Base-by-base conservation (phyloP, 2,113 vertebrate species). In the Bubo bubo region DNA sequence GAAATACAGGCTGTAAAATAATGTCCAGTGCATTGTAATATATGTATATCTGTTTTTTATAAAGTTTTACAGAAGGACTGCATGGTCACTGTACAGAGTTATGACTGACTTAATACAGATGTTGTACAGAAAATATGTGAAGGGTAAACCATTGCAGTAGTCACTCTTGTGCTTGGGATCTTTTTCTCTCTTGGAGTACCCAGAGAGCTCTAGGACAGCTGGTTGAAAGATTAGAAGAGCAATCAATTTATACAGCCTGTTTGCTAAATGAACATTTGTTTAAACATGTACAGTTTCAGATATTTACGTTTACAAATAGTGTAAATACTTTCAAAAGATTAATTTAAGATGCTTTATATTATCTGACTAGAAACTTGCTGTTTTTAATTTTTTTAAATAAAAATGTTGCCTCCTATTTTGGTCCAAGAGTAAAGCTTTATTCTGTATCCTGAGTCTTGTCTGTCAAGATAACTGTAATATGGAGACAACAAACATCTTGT, bases 311-410 rank as follows among this genome's bases (percentile, higher is more conserved):
- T 98, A 98, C 93, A 98, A 91, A 98, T 96, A 96, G 63, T 99
- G 98, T 98, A 98, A 88, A 98, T 98, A 98, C 90, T 97, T 97
- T 97, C 94, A 96, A 73, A 96, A 96, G 96, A 98, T 97, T 98
- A 98, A 98, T 98, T 98, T 98, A 98, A 98, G 96, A 97, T 98
- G 96, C 97, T 98, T 98, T 98, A 97, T 98, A 98, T 98, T 98
- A 98, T 98, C 98, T 98, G 95, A 96, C 93, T 98, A 98, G 98
- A 97, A 97, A 97, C 96, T 96, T 97, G 94, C 97, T 94, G 96
- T 88, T 98, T 98, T 98, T 98, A 98, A 98, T 98, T 97, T 97
- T 97, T 98, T 98, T 20, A 34, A 96, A 97, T 94, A 98, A 98
- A 95, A 97, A 96, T 82, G 94, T 98, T 98, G 95, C 98, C 98